Percentiles rank a stretch among this genome's conserved stretches.
Conservation (phyloP, 2,797 vertebrate genomes). For the Dendrocincla tyrannina region DNA sequence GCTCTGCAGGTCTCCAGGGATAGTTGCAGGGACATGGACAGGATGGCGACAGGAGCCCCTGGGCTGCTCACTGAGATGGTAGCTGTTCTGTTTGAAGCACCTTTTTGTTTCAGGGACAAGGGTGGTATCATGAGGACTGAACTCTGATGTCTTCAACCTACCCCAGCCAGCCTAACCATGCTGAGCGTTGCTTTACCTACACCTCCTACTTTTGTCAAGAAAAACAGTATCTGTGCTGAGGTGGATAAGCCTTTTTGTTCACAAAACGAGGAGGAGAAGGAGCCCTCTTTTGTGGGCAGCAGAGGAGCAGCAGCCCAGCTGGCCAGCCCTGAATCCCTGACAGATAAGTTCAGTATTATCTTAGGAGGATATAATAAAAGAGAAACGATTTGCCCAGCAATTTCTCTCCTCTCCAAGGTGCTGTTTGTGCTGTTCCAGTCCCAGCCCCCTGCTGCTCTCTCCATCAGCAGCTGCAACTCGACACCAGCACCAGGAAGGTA, state of each 20-base stretch:
- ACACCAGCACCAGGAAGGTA: neutral
- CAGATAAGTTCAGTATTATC: neutral
- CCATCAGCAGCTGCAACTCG: neutral
- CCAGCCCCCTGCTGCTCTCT: neutral
- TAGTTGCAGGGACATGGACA: neutral
- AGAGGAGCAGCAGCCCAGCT: neutral
- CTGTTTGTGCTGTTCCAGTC: neutral
- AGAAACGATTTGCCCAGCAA: fast-evolving
- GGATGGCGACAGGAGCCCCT: neutral
- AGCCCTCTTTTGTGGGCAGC: neutral
- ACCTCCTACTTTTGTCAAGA: fast-evolving
- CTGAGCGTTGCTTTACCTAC: neutral
- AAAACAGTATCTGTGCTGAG: neutral
- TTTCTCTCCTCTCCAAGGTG: neutral
- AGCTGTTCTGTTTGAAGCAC: neutral
- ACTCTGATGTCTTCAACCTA: neutral
- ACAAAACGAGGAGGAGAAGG: neutral
- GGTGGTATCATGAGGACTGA: neutral
- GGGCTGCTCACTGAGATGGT: neutral
- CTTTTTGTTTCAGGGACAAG: neutral
- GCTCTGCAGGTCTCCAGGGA: neutral
- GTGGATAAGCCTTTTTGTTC: neutral
- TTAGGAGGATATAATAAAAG: neutral
- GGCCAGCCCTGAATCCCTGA: neutral
- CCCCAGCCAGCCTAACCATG: neutral